Evolutionary conservation across 2,797 vertebrate species (phyloP), one percentile per base, ranked within the genome.

Genomic region (Malurus splendens): DNA sequence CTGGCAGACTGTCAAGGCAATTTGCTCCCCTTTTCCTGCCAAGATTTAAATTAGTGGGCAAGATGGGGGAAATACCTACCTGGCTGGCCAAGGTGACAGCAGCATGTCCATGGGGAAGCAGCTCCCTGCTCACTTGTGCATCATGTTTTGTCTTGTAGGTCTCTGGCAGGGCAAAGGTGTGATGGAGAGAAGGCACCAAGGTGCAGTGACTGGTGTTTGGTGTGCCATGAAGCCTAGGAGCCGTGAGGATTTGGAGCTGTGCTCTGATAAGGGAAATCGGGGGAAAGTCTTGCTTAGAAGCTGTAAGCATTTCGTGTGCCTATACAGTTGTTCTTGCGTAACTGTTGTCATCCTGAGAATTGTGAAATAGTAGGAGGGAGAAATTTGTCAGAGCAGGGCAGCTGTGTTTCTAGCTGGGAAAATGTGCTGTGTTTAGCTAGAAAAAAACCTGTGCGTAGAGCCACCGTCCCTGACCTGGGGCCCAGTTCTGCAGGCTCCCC

Each of bases 311-410:
- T 84, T 68, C 32, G 1, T 38, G 18, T 83, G 20, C 41, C 78
- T 79, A 0, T 80, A 20, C 18, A 44, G 57, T 65, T 60, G 36
- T 75, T 83, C 73, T 92, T 94, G 73, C 0, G 0, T 83, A 93
- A 83, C n/a, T 84, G 47, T 57, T 72, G 64, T 77, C n/a, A 22
- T 71, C 61, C 47, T 85, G 61, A 82, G 61, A 71, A 64, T 89
- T 92, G 86, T 68, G 90, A 89, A 95, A 80, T 27, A 70, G 73
- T 60, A 55, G 85, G 76, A 93, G 79, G 72, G 67, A 78, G 55
- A 73, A 45, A 25, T 87, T 65, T 93, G 33, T 59, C 51, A 51
- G 83, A 20, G 25, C 28, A 78, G 27, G 22, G 59, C 17, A 16
- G 62, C 27, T 65, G 42, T 1, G 0, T 25, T 78, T 90, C 68